A percentile compares a stretch with the other conserved stretches of the same genome.
Conservation (phyloP, 2,797 vertebrate genomes). For the Momotus momota region DNA sequence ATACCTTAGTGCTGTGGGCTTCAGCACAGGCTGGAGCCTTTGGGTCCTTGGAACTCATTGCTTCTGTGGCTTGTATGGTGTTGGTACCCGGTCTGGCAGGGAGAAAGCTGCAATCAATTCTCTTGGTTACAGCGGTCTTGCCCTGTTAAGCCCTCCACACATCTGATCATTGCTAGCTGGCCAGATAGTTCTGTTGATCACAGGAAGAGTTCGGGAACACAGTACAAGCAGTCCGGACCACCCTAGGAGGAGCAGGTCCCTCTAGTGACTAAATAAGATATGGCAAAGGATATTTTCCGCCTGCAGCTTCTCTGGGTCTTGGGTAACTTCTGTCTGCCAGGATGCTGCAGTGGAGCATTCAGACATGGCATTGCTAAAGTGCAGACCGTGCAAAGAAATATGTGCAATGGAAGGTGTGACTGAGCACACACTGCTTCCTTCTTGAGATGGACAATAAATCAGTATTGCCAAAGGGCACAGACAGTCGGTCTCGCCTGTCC, state of each 20-base stretch:
- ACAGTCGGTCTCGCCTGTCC: background rate
- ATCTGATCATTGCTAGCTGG: background rate
- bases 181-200: background rate
- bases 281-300: background rate
- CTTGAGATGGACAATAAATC: background rate
- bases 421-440: background rate
- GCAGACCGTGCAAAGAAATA: background rate
- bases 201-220: background rate
- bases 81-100: background rate
- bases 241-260: background rate
- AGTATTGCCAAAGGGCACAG: background rate
- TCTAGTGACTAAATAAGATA: background rate
- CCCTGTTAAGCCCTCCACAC: background rate
- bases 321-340: background rate
- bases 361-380: rapidly evolving
- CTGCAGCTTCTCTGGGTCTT: background rate
- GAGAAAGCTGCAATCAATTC: background rate
- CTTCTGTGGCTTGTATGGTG: background rate
- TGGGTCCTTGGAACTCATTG: background rate
- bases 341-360: background rate
- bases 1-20: background rate
- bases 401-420: background rate
- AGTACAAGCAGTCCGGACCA: background rate
- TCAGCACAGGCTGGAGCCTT: background rate
- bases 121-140: background rate